A percentile compares a stretch with the other conserved stretches of the same genome.
These are phyloP conservation scores for Eilema sororculum DNA, from an alignment of 2,888 invertebrate genomes.

Conservation along the genomic window DNA sequence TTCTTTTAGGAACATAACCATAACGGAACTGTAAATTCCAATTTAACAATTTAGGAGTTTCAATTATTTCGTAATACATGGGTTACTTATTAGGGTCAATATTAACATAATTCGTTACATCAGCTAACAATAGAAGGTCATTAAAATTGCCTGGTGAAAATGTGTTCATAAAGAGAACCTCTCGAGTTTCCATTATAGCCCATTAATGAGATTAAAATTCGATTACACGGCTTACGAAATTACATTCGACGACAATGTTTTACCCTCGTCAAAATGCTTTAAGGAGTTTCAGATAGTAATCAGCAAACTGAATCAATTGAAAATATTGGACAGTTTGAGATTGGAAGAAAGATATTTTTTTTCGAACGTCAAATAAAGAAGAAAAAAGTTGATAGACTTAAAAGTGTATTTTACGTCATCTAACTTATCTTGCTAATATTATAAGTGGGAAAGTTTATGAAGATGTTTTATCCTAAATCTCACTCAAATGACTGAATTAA, in stretches of 20 bases:
- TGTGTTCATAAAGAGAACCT: slow-evolving; percentile 51
- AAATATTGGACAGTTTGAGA: slow-evolving; percentile 24
- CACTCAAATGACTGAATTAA: no score
- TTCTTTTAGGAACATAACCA: no score
- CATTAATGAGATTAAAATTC: slow-evolving; percentile 69
- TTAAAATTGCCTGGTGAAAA: slow-evolving; percentile 49
- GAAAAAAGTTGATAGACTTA: neutral
- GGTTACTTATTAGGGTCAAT: slow-evolving; percentile 22
- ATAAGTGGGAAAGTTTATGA: no score
- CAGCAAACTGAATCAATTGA: slow-evolving; percentile 31
- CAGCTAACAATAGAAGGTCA: slow-evolving; percentile 34
- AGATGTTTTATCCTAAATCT: no score
- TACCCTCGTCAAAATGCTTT: slow-evolving; percentile 53
- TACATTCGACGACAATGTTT: slow-evolving; percentile 54
- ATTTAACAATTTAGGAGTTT: slow-evolving; percentile 2
- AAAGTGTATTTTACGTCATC: neutral
- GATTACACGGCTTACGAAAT: slow-evolving; percentile 63
- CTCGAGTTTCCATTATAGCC: slow-evolving; percentile 62
- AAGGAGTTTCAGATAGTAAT: slow-evolving; percentile 42
- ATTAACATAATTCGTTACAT: slow-evolving; percentile 32
- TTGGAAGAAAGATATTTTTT: neutral
- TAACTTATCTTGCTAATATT: no score
- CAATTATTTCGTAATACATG: neutral
- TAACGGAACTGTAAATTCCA: neutral
- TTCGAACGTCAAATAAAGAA: neutral